phyloP scores from a whole-genome alignment of 2,888 invertebrate genomes.

The Phasia obesa region DNA sequence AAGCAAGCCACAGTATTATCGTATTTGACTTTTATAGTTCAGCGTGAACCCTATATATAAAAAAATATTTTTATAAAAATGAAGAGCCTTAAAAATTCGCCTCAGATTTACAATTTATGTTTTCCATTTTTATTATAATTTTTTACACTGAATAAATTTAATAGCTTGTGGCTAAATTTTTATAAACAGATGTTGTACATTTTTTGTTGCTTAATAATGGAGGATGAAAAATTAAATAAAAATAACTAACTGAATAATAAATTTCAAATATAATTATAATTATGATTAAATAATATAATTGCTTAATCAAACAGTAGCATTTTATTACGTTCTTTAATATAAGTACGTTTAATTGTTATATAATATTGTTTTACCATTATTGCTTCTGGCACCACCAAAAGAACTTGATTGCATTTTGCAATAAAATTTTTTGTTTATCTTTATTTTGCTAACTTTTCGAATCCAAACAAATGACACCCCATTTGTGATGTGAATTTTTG shows the following conservation, averaged over 20 bases:
- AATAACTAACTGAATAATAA: not conserved
- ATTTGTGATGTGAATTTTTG: too few species aligned
- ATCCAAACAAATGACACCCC: too few species aligned
- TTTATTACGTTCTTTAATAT: not conserved
- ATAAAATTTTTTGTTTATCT: not conserved
- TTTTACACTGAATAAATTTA: not conserved
- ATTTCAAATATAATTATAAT: not conserved
- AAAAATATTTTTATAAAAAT: not conserved
- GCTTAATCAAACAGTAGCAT: not conserved
- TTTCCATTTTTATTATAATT: not conserved
- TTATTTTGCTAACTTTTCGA: not conserved
- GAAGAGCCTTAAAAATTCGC: not conserved
- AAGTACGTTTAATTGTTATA: not conserved
- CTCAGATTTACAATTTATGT: not conserved
- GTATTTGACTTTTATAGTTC: too few species aligned
- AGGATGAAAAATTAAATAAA: not conserved
- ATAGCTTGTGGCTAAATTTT: constrained; percentile 20
- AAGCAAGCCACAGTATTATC: too few species aligned
- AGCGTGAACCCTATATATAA: too few species aligned
- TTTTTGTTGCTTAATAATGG: not conserved
- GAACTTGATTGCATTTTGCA: not conserved
- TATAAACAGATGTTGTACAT: constrained; percentile 11
- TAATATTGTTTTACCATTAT: not conserved
- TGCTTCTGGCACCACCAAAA: not conserved
- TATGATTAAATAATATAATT: not conserved